A percentile compares a stretch with the other conserved stretches of the same genome.
These are phyloP conservation scores for Recurvirostra avosetta DNA, from an alignment of 2,113 vertebrate genomes.

Conservation along the genomic window DNA sequence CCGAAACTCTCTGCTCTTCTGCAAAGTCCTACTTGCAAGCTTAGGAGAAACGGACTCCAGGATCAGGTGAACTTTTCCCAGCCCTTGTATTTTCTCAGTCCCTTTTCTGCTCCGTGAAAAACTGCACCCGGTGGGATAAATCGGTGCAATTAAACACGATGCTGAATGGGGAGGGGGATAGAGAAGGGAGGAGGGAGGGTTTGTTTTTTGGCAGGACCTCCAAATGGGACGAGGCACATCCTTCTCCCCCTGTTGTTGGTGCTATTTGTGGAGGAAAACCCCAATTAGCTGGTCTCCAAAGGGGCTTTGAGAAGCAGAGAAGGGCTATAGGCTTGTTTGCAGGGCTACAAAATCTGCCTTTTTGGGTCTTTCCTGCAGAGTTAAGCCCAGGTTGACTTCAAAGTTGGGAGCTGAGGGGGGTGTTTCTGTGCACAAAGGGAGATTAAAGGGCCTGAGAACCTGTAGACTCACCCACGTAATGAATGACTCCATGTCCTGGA, in stretches of 20 bases:
- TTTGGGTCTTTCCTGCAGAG: neutral
- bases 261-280: neutral
- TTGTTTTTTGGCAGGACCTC: neutral
- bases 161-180: neutral
- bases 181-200: neutral
- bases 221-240: too few relatives aligned
- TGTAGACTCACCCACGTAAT: rapidly evolving
- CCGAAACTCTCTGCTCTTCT: neutral
- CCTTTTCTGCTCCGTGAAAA: neutral
- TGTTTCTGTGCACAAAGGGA: neutral
- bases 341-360: neutral
- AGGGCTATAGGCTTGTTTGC: rapidly evolving
- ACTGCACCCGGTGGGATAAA: too few relatives aligned
- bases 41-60: neutral
- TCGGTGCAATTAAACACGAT: neutral
- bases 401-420: too few relatives aligned
- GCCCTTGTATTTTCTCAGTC: neutral
- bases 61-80: neutral
- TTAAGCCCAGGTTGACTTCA: neutral
- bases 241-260: too few relatives aligned
- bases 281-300: neutral
- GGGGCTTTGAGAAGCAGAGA: neutral
- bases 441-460: neutral
- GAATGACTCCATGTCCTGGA: neutral
- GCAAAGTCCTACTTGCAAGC: neutral